phyloP scores from a whole-genome alignment of 2,888 invertebrate genomes.

The Microdon myrmicae region DNA sequence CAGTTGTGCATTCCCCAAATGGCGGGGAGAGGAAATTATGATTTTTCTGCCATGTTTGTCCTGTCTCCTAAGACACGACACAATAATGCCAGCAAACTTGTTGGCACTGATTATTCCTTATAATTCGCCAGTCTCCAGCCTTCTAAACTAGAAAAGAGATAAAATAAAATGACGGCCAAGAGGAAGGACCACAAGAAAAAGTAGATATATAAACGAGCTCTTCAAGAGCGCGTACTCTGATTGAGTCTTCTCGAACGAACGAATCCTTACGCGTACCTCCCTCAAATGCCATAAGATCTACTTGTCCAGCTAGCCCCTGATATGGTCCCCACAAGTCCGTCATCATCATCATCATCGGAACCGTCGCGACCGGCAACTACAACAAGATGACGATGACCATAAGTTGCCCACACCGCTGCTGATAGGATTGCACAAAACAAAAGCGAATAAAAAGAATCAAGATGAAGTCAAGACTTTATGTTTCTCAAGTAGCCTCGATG shows the following conservation, averaged over 20 bases:
- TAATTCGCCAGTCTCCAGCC: constrained; percentile 33
- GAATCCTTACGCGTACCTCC: background rate
- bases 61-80: constrained; percentile 46
- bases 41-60: constrained; percentile 43
- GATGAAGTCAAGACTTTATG: constrained; percentile 14
- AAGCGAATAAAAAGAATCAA: too few relatives aligned
- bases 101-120: constrained; percentile 43
- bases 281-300: background rate
- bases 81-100: constrained; percentile 42
- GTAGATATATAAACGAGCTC: background rate
- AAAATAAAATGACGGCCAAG: too few relatives aligned
- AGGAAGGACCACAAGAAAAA: too few relatives aligned
- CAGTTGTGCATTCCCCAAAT: constrained; percentile 6
- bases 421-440: constrained; percentile 8
- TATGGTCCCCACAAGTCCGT: constrained; percentile 41
- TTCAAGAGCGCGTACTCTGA: constrained; percentile 26
- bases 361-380: constrained; percentile 6
- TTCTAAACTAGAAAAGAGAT: constrained; percentile 24
- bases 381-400: constrained; percentile 38
- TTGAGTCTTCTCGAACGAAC: constrained; percentile 42
- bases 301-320: constrained; percentile 32
- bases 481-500: constrained; percentile 29
- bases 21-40: constrained; percentile 32
- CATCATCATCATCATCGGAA: constrained; percentile 7
- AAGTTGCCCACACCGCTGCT: constrained; percentile 21